Evolutionary conservation across 2,113 vertebrate species (phyloP).

Genomic region (Panthera leo): DNA sequence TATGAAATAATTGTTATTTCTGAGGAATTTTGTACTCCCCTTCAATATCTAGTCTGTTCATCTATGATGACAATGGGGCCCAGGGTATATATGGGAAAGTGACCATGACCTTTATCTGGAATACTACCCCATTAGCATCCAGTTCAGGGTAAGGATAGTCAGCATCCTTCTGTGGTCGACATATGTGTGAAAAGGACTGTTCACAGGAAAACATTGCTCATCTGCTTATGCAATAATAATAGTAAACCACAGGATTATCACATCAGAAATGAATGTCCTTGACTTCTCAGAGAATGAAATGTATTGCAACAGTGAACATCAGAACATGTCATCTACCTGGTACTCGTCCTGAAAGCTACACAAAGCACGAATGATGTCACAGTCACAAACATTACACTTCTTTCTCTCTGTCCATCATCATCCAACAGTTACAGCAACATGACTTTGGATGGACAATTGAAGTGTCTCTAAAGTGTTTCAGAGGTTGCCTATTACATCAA

Average conservation of each 20-base stretch:
- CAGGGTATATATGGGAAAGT: neutral
- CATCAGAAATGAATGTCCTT: neutral
- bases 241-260: neutral
- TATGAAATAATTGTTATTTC: neutral
- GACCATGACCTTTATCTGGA: neutral
- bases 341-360: neutral
- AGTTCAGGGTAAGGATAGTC: neutral
- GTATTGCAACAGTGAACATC: neutral
- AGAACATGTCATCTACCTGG: neutral
- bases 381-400: fast-evolving
- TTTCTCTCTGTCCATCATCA: neutral
- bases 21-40: neutral
- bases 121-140: neutral
- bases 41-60: neutral
- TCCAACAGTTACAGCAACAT: neutral
- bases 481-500: neutral
- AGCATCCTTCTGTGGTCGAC: neutral
- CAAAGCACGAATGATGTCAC: neutral
- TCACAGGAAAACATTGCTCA: conserved; percentile 8
- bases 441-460: neutral
- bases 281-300: conserved; percentile 3
- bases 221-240: neutral
- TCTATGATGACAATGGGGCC: neutral
- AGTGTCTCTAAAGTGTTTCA: neutral
- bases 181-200: neutral